Percentiles rank a stretch among this genome's conserved stretches.
Conservation (phyloP, 1,140 invertebrate species). For the Tetraneura akinire region DNA sequence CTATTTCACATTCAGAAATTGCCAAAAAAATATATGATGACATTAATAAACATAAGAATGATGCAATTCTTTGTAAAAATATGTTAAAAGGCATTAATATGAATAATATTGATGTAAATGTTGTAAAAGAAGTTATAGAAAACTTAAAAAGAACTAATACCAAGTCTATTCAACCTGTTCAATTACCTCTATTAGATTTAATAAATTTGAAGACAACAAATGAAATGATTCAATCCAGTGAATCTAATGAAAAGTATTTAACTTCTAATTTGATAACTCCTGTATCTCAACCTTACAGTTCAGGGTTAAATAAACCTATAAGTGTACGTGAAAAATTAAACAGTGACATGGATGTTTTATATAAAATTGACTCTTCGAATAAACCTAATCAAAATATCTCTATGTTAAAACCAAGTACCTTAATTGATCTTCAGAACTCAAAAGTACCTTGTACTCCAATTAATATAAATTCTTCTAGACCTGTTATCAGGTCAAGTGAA, state of each 20-base stretch:
- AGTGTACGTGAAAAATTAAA: neutral
- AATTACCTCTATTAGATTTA: neutral
- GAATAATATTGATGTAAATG: conserved; percentile 26
- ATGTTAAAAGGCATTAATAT: conserved; percentile 23
- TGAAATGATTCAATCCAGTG: neutral
- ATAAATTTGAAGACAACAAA: neutral
- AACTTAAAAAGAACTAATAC: neutral
- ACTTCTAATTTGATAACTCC: neutral
- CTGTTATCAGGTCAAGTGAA: conserved; percentile 7
- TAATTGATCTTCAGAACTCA: conserved; percentile 28
- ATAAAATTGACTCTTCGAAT: neutral
- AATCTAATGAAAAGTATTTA: neutral
- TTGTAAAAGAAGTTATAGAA: conserved; percentile 20
- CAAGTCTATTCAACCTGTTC: neutral
- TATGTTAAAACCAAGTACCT: conserved; percentile 38
- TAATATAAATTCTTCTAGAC: conserved; percentile 20
- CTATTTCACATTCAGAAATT: neutral
- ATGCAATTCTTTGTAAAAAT: neutral
- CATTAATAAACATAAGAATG: neutral
- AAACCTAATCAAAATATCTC: conserved; percentile 12
- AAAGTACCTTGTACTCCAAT: conserved; percentile 12
- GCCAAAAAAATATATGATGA: conserved; percentile 30
- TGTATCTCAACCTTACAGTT: too few relatives aligned
- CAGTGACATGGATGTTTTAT: neutral
- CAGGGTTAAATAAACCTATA: neutral